Evolutionary conservation across 2,888 invertebrate genomes (phyloP).

Genomic region (Acanthosepion lycidas): DNA sequence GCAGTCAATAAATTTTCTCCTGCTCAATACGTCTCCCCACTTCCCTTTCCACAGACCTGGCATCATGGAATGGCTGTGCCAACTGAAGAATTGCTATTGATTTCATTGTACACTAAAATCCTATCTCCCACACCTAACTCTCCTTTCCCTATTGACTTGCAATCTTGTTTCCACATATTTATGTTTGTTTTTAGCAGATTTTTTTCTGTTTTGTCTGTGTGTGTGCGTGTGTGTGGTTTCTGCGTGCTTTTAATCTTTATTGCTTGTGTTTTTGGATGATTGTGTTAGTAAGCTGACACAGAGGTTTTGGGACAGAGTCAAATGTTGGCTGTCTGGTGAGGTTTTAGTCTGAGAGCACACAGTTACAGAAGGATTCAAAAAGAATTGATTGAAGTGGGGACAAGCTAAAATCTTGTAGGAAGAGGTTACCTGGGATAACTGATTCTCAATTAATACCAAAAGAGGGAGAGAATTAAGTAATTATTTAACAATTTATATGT

Average conservation of each 20-base stretch:
- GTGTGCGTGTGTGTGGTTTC: not conserved
- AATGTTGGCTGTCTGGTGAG: not conserved
- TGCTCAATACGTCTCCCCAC: not conserved
- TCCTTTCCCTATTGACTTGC: not conserved
- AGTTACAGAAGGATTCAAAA: not conserved
- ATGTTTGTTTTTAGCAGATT: not conserved
- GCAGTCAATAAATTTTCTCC: conserved; percentile 18
- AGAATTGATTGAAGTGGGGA: not conserved
- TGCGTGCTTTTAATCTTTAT: not conserved
- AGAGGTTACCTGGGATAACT: not conserved
- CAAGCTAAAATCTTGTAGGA: not conserved
- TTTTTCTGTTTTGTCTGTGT: not conserved
- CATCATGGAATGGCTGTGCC: not conserved
- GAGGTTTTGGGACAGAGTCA: not conserved
- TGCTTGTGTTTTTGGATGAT: not conserved
- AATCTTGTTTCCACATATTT: not conserved
- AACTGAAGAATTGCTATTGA: not conserved
- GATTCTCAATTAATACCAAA: no score
- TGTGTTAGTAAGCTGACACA: not conserved
- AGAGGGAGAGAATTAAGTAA: no score
- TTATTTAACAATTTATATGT: no score
- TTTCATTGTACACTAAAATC: not conserved
- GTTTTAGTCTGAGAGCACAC: not conserved
- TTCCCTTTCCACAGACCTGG: not conserved
- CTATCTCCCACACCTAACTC: not conserved